Evolutionary conservation across 2,797 vertebrate species (phyloP).

Genomic region (Simalia tracyae): DNA sequence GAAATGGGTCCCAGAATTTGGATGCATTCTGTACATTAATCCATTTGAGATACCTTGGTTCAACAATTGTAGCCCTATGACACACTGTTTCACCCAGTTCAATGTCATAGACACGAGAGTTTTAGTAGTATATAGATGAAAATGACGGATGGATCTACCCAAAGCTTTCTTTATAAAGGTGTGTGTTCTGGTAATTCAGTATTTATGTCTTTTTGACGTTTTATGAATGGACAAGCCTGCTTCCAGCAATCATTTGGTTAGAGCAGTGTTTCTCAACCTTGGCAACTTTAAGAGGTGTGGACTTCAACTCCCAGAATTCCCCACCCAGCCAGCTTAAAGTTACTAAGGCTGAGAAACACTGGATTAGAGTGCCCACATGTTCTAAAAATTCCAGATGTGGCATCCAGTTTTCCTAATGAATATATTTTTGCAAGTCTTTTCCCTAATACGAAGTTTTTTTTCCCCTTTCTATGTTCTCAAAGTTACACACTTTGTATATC

Average conservation of each 20-base stretch:
- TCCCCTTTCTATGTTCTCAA: neutral
- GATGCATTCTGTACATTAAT: too few species aligned
- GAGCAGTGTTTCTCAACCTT: too few species aligned
- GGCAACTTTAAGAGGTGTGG: too few species aligned
- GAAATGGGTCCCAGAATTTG: too few species aligned
- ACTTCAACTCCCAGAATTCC: too few species aligned
- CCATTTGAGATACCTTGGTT: too few species aligned
- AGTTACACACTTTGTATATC: neutral
- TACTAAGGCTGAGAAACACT: too few species aligned
- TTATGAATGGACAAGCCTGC: neutral
- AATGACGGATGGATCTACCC: neutral
- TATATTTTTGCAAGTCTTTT: neutral
- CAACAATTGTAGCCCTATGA: too few species aligned
- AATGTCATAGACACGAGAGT: too few species aligned
- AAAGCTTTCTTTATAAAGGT: neutral
- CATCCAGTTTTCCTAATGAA: neutral
- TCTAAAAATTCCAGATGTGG: neutral
- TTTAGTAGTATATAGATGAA: neutral
- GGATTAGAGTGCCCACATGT: neutral
- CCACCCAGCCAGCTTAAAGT: too few species aligned
- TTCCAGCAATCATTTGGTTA: neutral
- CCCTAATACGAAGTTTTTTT: neutral
- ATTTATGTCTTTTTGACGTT: neutral
- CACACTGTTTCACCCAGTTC: too few species aligned
- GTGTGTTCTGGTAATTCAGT: neutral